These are phyloP conservation scores for Thelaira solivaga DNA, from an alignment of 2,888 invertebrate species.

Conservation along the genomic window DNA sequence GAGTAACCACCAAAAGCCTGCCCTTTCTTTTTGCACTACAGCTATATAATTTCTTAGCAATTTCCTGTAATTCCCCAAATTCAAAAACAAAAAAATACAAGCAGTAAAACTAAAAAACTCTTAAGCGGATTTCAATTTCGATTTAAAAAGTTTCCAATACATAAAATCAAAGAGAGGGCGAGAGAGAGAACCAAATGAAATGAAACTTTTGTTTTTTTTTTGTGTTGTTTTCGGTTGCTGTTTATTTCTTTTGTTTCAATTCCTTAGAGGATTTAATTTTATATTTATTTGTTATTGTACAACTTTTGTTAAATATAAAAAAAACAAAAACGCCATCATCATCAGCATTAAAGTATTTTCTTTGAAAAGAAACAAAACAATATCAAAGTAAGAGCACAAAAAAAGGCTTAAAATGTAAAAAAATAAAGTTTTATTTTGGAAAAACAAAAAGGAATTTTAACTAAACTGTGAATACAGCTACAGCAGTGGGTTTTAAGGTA, in stretches of 20 bases:
- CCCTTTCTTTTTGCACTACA: neutral
- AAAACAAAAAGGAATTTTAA: constrained; percentile 4
- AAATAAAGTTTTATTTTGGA: constrained; percentile 11
- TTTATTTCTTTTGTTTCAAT: constrained; percentile 38
- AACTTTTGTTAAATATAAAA: constrained; percentile 39
- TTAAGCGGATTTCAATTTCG: constrained; percentile 62
- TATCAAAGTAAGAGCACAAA: neutral
- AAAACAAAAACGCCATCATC: neutral
- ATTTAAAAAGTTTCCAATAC: constrained; percentile 55
- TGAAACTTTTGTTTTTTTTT: no score
- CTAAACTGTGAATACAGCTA: constrained; percentile 14
- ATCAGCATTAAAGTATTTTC: constrained; percentile 26
- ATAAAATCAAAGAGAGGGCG: constrained; percentile 27
- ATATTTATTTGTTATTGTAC: constrained; percentile 52
- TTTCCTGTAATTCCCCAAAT: constrained; percentile 21
- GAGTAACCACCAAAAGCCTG: constrained; percentile 27
- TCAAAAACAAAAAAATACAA: neutral
- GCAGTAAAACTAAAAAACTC: constrained; percentile 21
- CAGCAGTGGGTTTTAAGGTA: constrained; percentile 36
- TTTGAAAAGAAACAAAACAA: constrained; percentile 11
- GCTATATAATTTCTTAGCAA: constrained; percentile 14
- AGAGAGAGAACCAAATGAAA: constrained; percentile 20
- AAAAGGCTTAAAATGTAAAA: constrained; percentile 28
- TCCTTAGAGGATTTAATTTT: constrained; percentile 53
- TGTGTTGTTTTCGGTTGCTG: constrained; percentile 7